phyloP scores from a whole-genome alignment of 2,888 invertebrate species.

The Mythimna vitellina region DNA sequence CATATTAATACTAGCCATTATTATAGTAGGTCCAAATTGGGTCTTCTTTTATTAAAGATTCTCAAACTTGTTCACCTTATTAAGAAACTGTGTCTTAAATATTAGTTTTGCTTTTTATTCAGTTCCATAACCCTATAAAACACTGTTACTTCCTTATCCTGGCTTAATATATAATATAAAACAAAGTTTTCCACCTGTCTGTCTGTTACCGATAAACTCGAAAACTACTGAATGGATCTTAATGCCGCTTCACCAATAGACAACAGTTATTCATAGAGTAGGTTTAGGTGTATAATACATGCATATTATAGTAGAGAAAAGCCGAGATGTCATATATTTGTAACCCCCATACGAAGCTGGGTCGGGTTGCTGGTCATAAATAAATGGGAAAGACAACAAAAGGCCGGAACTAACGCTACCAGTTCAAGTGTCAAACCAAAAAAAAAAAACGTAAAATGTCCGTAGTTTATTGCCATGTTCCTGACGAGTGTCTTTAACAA shows the following conservation, averaged over 20 bases:
- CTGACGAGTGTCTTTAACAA: conserved; percentile 38
- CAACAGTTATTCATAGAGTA: no score
- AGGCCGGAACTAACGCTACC: conserved; percentile 24
- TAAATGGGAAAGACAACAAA: conserved; percentile 16
- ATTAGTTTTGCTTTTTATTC: background rate
- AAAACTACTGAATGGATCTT: no score
- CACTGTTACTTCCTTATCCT: background rate
- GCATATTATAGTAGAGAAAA: no score
- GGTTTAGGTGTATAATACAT: no score
- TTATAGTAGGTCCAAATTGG: background rate
- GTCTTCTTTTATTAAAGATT: background rate
- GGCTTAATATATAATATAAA: no score
- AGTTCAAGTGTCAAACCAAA: conserved; percentile 40
- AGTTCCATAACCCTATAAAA: conserved; percentile 1
- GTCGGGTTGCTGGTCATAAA: conserved; percentile 2
- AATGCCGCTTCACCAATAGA: no score
- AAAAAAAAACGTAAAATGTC: conserved; percentile 44
- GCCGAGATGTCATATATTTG: no score
- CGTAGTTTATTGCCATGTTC: conserved; percentile 27
- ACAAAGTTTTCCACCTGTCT: no score
- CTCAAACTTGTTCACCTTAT: no score
- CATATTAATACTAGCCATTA: background rate
- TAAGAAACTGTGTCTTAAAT: background rate
- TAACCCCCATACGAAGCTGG: no score
- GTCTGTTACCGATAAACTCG: no score